Conservation (phyloP, 1,140 invertebrate species). For the Gonatopus flavifemur region DNA sequence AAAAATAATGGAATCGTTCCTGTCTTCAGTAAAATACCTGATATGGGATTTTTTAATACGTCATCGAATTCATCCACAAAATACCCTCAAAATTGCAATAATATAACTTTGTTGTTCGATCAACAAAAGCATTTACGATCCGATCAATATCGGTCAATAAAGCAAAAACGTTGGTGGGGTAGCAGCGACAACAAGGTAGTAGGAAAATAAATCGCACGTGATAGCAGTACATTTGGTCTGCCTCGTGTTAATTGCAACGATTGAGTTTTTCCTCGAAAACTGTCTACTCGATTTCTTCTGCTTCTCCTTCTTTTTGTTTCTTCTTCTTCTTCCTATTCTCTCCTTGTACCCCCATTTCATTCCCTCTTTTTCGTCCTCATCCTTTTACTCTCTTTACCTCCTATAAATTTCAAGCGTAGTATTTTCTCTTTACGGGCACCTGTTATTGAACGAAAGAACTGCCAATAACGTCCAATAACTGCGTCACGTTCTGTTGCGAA, state of each 20-base stretch:
- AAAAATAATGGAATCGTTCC: too few species aligned
- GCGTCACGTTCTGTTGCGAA: slow-evolving; percentile 39
- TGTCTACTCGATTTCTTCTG: background rate
- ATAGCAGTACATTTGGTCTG: slow-evolving; percentile 22
- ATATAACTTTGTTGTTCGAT: too few species aligned
- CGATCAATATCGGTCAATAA: too few species aligned
- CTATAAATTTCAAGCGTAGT: slow-evolving; percentile 26
- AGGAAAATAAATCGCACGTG: too few species aligned
- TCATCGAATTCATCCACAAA: too few species aligned
- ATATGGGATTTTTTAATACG: too few species aligned
- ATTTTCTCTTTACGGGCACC: slow-evolving; percentile 39
- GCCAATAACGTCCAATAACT: slow-evolving; percentile 51
- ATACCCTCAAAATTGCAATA: too few species aligned
- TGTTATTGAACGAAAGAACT: slow-evolving; percentile 52
- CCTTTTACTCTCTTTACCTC: background rate
- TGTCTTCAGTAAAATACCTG: too few species aligned
- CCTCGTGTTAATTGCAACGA: slow-evolving; percentile 23
- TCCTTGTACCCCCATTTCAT: slow-evolving; percentile 2
- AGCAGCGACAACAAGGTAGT: too few species aligned
- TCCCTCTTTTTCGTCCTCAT: slow-evolving; percentile 1
- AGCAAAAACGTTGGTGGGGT: too few species aligned
- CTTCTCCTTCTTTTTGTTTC: background rate
- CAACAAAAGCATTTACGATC: too few species aligned
- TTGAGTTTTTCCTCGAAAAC: slow-evolving; percentile 18
- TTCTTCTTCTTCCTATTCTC: slow-evolving; percentile 3